These are phyloP conservation scores for Campoplex nolae DNA, from an alignment of 2,888 invertebrate genomes.

Conservation along the genomic window DNA sequence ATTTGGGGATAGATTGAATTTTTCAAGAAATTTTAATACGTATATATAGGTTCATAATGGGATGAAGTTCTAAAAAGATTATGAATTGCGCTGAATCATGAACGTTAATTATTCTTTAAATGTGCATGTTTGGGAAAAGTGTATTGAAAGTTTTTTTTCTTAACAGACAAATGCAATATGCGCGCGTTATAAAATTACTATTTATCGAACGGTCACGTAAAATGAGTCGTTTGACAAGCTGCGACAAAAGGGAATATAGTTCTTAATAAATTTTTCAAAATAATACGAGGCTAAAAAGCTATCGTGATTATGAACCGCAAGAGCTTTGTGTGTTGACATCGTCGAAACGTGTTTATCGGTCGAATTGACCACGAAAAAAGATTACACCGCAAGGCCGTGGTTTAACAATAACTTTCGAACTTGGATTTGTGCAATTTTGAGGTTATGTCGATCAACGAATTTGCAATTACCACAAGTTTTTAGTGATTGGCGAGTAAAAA, in stretches of 20 bases:
- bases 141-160: neutral
- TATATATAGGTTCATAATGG: neutral
- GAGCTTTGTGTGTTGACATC: neutral
- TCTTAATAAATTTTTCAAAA: neutral
- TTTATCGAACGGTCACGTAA: constrained; percentile 10
- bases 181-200: neutral
- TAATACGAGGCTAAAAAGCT: neutral
- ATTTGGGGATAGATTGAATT: neutral
- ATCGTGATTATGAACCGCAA: neutral
- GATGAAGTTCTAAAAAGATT: neutral
- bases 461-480: constrained; percentile 46
- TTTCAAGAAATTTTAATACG: neutral
- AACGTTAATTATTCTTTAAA: constrained; percentile 2
- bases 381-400: constrained; percentile 23
- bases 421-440: constrained; percentile 37
- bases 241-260: neutral
- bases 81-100: neutral
- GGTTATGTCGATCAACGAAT: constrained; percentile 71
- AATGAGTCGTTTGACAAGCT: constrained; percentile 1
- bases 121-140: neutral
- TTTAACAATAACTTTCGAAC: neutral
- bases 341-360: constrained; percentile 10
- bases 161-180: constrained; percentile 1
- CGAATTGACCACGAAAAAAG: constrained; percentile 14
- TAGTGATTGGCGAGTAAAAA: neutral